Conservation (phyloP, 2,888 invertebrate species). For the Teleiodes luculella region DNA sequence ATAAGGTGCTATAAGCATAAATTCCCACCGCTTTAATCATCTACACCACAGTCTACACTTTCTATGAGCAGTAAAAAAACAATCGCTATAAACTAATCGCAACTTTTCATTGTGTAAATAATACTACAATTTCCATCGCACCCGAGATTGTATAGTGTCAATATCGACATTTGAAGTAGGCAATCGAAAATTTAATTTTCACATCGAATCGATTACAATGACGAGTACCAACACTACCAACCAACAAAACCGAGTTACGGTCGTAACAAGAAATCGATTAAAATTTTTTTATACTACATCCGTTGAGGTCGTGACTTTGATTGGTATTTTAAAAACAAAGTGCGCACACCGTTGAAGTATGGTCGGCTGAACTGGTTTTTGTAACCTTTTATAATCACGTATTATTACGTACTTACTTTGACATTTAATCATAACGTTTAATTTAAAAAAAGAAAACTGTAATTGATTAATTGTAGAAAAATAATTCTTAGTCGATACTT, state of each 20-base stretch:
- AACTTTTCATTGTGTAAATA: too few relatives aligned
- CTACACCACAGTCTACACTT: not conserved
- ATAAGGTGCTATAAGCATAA: too few relatives aligned
- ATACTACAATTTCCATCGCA: slow-evolving; percentile 21
- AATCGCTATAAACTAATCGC: not conserved
- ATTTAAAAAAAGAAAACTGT: too few relatives aligned
- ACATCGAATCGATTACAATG: slow-evolving; percentile 36
- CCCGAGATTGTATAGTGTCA: slow-evolving; percentile 32
- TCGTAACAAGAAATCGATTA: slow-evolving; percentile 25
- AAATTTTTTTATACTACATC: slow-evolving; percentile 16
- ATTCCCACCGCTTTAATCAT: not conserved
- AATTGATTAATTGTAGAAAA: too few relatives aligned
- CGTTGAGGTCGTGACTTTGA: slow-evolving; percentile 13
- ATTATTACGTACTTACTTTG: too few relatives aligned
- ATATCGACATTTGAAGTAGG: slow-evolving; percentile 26
- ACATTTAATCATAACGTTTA: too few relatives aligned
- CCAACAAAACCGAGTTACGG: slow-evolving; percentile 24
- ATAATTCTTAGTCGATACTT: too few relatives aligned
- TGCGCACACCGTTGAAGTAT: not conserved
- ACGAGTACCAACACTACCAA: too few relatives aligned
- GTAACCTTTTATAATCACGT: not conserved
- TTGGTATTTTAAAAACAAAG: slow-evolving; percentile 7
- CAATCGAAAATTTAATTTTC: slow-evolving; percentile 30
- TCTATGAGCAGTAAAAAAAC: slow-evolving; percentile 11
- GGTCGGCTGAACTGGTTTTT: not conserved